Evolutionary conservation across 2,797 vertebrate genomes (phyloP), one percentile per base, ranked within the genome.

Genomic region (Huso huso): DNA sequence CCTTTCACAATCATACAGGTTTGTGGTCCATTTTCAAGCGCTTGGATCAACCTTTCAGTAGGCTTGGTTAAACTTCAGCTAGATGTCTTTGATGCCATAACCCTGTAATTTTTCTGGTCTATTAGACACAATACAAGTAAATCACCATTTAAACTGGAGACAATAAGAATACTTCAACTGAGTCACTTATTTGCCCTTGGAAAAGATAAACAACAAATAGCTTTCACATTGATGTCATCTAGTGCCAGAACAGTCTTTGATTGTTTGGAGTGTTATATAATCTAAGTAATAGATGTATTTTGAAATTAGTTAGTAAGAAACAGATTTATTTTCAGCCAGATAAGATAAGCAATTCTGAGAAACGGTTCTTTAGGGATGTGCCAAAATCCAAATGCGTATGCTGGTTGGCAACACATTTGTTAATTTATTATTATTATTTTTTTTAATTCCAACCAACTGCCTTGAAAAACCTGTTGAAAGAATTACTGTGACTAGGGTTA

Each of bases 91-190:
- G 49, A 13, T 49, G 62, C 15, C 49, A 49, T 9, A 48, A 11
- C 68, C 50, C 51, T 66, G 58, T 70, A 70, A 72, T 72, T 72
- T 66, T 66, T 67, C 69, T 62, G 50, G 23, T 51, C n/a, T 62
- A 69, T 66, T 69, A 51, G 62, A 70, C 61, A 57, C 48, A 64
- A 64, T 18, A 60, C 65, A 68, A 66, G 13, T 53, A 70, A 53
- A 70, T 55, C 57, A 51, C 53, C 66, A 23, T 60, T 70, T 68
- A 59, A 67, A 51, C 48, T 62, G 51, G 48, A 58, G 57, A 65
- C 61, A 65, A 61, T 23, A 62, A 57, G 62, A 64, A 63, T 15
- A 48, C 67, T 10, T 55, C 60, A 61, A 60, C 18, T 68, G 55
- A 72, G 59, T 58, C 8, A 62, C 62, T 59, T 13, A 55, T 55